Conservation (phyloP, 2,888 invertebrate species). For the Drosophila anomalata region DNA sequence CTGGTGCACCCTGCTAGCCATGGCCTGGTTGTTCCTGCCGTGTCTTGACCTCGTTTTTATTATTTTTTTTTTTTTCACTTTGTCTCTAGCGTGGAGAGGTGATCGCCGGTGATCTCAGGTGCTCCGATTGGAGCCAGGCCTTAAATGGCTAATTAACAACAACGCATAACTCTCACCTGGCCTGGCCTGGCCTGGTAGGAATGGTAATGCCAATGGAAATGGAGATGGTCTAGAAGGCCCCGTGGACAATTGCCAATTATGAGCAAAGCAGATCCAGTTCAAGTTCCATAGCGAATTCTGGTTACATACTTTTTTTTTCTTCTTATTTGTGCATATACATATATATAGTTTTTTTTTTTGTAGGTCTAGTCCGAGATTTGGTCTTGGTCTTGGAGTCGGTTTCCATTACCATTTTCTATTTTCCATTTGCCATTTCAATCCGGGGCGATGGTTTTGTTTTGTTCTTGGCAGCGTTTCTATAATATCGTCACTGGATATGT, state of each 20-base stretch:
- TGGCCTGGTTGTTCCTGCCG: slow-evolving; percentile 34
- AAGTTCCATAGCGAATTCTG: slow-evolving; percentile 38
- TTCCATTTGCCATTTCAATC: slow-evolving; percentile 52
- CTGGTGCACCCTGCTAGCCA: slow-evolving; percentile 24
- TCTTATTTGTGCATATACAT: neutral
- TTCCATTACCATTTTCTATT: slow-evolving; percentile 5
- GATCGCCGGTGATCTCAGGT: slow-evolving; percentile 33
- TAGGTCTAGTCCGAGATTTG: slow-evolving; percentile 11
- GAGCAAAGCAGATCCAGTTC: slow-evolving; percentile 57
- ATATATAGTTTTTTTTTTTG: slow-evolving; percentile 6
- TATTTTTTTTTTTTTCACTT: slow-evolving; percentile 4
- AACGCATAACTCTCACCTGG: slow-evolving; percentile 76
- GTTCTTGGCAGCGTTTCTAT: slow-evolving; percentile 19
- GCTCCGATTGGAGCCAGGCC: slow-evolving; percentile 53
- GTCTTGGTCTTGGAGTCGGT: slow-evolving; percentile 15
- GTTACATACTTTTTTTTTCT: slow-evolving; percentile 2
- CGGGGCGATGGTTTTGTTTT: slow-evolving; percentile 33
- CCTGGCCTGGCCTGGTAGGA: slow-evolving; percentile 5
- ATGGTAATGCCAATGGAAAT: slow-evolving; percentile 25
- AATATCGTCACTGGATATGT: slow-evolving; percentile 62
- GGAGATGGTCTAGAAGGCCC: slow-evolving; percentile 15
- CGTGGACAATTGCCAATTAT: slow-evolving; percentile 69
- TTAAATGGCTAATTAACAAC: slow-evolving; percentile 76
- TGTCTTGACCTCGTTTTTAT: slow-evolving; percentile 59
- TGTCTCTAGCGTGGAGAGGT: neutral